Evolutionary conservation across 92 coral and sea anemone species (phyloP).

Genomic region (Blastomussa wellsi): DNA sequence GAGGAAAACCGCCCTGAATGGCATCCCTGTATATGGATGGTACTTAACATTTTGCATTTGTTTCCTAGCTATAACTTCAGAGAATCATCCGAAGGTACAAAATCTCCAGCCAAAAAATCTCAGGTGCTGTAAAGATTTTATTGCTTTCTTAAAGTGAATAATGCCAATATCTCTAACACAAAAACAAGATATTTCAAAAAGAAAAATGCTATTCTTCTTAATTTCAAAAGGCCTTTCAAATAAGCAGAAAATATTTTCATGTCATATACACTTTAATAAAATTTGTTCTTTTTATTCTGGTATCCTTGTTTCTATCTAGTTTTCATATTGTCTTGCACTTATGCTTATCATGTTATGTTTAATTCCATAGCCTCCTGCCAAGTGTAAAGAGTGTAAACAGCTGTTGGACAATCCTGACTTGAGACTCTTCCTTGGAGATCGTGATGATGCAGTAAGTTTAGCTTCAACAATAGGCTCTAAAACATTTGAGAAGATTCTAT

Average conservation of each 20-base stretch:
- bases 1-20: no score
- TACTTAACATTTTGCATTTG: neutral
- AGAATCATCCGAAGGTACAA: conserved; percentile 10
- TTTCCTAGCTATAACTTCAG: conserved; percentile 29
- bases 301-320: no score
- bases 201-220: no score
- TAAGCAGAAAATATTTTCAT: no score
- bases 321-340: neutral
- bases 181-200: no score
- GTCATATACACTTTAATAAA: no score
- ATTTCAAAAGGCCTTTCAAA: no score
- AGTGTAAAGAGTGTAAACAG: conserved; percentile 91
- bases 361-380: conserved; percentile 74
- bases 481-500: neutral
- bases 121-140: conserved; percentile 22
- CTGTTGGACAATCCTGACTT: conserved; percentile 83
- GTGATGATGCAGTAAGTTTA: conserved; percentile 81
- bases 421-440: conserved; percentile 83
- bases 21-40: no score
- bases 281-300: no score
- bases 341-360: neutral
- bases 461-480: neutral
- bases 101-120: conserved; percentile 5
- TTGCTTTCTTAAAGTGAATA: neutral
- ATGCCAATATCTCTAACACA: no score